phyloP scores from a whole-genome alignment of 2,113 vertebrate genomes.

The Aegithalos caudatus region DNA sequence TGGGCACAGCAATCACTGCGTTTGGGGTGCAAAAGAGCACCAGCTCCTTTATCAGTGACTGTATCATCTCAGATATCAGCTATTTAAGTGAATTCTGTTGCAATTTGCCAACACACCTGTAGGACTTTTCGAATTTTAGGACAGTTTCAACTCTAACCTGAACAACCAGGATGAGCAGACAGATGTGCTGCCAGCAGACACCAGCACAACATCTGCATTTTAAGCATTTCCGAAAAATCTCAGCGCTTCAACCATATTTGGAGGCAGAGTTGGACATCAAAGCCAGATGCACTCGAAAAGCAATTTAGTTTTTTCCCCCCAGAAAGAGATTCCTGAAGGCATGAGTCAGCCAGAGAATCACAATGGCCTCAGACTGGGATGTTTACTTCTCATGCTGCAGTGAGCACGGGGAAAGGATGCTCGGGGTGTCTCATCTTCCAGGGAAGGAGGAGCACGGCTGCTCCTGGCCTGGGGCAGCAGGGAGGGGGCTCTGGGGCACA shows the following conservation, averaged over 20 bases:
- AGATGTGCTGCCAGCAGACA: not conserved
- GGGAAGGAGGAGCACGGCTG: not conserved
- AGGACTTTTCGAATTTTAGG: not conserved
- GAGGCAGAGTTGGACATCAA: constrained; percentile 4
- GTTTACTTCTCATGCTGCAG: constrained; percentile 19
- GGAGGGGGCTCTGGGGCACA: not conserved
- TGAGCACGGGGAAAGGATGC: not conserved
- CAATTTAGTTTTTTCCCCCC: not conserved
- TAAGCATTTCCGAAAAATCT: not conserved
- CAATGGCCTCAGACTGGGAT: constrained; percentile 26
- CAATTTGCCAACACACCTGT: not conserved
- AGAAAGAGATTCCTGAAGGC: constrained; percentile 48
- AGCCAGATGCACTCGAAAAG: constrained; percentile 25
- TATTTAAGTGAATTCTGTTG: not conserved
- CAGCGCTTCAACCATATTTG: not conserved
- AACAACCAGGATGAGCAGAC: not conserved
- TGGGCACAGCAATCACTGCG: not conserved
- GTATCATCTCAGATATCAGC: not conserved
- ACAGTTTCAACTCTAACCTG: not conserved
- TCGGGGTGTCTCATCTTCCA: not conserved
- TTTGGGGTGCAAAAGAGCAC: not conserved
- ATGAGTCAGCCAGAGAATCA: constrained; percentile 35
- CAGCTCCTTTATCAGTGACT: not conserved
- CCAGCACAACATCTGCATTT: not conserved
- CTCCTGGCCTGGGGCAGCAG: not conserved